Evolutionary conservation across 2,797 vertebrate species (phyloP).

Genomic region (Sylvia borin): DNA sequence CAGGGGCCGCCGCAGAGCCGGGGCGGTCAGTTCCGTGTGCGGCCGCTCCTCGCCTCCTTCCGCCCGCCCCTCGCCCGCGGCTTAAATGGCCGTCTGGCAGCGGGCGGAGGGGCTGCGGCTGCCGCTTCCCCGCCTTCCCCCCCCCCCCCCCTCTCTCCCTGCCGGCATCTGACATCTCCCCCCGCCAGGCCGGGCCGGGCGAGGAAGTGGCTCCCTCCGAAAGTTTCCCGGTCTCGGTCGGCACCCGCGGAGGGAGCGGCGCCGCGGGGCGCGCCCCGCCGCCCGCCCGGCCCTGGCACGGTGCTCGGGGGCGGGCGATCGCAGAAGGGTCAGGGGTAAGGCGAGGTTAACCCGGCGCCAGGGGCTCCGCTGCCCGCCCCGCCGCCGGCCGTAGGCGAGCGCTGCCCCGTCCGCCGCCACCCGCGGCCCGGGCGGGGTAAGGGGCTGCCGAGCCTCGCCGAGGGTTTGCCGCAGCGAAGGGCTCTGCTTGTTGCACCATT

Average conservation of each 20-base stretch:
- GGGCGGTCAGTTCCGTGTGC: neutral
- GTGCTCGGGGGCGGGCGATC: neutral
- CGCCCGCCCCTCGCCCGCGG: neutral
- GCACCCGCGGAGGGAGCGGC: neutral
- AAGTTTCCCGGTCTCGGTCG: neutral
- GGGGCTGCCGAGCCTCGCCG: neutral
- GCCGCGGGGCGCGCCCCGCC: neutral
- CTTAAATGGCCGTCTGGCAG: neutral
- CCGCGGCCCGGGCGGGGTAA: neutral
- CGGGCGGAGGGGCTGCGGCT: neutral
- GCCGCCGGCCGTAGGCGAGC: neutral
- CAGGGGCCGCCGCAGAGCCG: neutral
- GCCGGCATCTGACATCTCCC: neutral
- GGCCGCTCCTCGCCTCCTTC: neutral
- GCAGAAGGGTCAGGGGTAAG: neutral
- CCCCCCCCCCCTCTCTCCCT: neutral
- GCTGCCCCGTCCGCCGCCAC: too few species aligned
- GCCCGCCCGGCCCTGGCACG: neutral
- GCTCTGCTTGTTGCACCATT: accelerated
- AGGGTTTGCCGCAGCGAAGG: neutral
- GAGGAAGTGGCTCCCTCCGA: neutral
- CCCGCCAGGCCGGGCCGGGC: neutral
- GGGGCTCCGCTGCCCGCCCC: neutral
- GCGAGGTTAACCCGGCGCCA: neutral
- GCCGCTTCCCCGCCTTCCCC: neutral